Base-by-base conservation (phyloP, 2,113 vertebrate species). In the Pelusios castaneus region DNA sequence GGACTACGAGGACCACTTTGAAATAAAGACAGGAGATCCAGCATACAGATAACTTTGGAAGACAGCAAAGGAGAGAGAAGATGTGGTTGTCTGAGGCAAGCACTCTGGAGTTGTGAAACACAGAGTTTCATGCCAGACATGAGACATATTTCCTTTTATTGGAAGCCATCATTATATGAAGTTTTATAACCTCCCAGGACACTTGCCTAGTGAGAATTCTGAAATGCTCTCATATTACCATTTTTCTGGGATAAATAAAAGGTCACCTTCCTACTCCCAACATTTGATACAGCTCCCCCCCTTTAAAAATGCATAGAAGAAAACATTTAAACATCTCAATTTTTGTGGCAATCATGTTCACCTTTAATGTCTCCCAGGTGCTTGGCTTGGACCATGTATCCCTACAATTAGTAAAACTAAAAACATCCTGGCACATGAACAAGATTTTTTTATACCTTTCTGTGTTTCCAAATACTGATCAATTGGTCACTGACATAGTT, bases 281-380 rank as follows among this genome's bases (percentile, higher is more conserved):
- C 78, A 27, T 91, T 88, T 47, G 81, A 56, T 95, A 67, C 54
- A 81, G 80, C 70, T 90, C 43, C 24, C 47, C 45, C 22, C 56
- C 38, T 56, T 88, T 91, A 76, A 84, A 92, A 95, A 85, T 24
- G 12, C 52, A 58, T 77, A 70, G 31, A 91, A 92, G 34, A 38
- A 51, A 87, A 82, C 24, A 38, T 89, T 75, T 31, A 5, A 92
- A 96, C 54, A 51, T 54, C 49, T 96, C 86, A 83, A 2, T 87
- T 52, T 95, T 89, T 95, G 89, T 80, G 92, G 96, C 94, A 94
- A 94, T 96, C 89, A 54, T 91, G 76, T 97, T 6, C 45, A 90
- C 91, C 79, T 96, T 73, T 93, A 95, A 96, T 87, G 84, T 93
- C 91, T 97, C 95, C 88, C 94, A 96, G 94, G 90, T 90, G 97